These are phyloP conservation scores for Galaxias olidus DNA, from an alignment of 2,797 vertebrate genomes.

Conservation along the genomic window DNA sequence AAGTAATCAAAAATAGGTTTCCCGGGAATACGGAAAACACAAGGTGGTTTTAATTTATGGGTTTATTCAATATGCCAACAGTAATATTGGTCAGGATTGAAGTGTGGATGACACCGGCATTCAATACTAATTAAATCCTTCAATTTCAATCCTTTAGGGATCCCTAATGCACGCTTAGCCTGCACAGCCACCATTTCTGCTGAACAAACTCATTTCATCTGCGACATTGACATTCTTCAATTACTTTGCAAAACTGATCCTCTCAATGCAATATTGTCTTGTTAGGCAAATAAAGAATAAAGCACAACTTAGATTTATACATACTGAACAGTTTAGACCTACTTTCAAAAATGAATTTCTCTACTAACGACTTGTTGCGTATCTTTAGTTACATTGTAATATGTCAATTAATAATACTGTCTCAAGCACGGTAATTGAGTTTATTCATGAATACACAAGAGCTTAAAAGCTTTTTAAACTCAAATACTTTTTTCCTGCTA, in stretches of 20 bases:
- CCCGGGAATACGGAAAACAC: slow-evolving; percentile 6
- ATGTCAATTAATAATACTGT: too few relatives aligned
- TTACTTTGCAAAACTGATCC: slow-evolving; percentile 46
- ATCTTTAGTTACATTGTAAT: too few relatives aligned
- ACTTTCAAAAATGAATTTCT: too few relatives aligned
- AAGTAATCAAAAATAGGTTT: slow-evolving; percentile 1
- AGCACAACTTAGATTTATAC: background rate
- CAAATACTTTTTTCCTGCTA: too few relatives aligned
- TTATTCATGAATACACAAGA: too few relatives aligned
- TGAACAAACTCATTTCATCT: slow-evolving; percentile 25
- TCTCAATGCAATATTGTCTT: slow-evolving; percentile 45
- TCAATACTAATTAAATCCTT: slow-evolving; percentile 58
- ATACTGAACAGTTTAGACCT: background rate
- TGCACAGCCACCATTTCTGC: slow-evolving; percentile 35
- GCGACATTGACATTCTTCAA: slow-evolving; percentile 39
- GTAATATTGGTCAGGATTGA: slow-evolving; percentile 44
- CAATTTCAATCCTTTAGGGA: slow-evolving; percentile 40
- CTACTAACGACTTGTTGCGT: too few relatives aligned
- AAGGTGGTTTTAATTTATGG: slow-evolving; percentile 43
- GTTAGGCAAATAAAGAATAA: slow-evolving; percentile 4
- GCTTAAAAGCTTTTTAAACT: too few relatives aligned
- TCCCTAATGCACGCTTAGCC: slow-evolving; percentile 39
- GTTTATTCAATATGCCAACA: slow-evolving; percentile 51
- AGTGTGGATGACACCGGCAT: slow-evolving; percentile 47
- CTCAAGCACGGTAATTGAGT: too few relatives aligned